Evolutionary conservation across 2,113 vertebrate genomes (phyloP), one percentile per base, ranked within the genome.

Genomic region (Ceratotherium simum): DNA sequence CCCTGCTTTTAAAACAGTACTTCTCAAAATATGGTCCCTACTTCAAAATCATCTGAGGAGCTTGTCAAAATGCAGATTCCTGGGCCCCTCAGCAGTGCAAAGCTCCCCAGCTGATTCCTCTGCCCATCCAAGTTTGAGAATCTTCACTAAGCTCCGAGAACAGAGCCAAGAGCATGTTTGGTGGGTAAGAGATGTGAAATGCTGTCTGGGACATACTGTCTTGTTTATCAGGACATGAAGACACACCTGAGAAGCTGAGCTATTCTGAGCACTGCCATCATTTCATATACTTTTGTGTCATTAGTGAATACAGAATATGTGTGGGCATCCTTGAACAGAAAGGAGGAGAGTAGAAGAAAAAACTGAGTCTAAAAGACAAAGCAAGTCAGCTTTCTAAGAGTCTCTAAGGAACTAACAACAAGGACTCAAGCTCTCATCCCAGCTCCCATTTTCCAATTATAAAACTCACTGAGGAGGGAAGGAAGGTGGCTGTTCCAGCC

Each of bases 201-300:
- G 39, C 65, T 97, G 20, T 94, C 62, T 93, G 58, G 94, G 96
- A 97, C 92, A 97, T 13, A 90, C 27, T 92, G 96, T 92, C 88
- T 96, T 98, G 60, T 94, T 96, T 96, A 94, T 70, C 70, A 94
- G 79, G 80, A 89, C 31, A 33, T 31, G 51, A 90, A 95, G 67
- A 79, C 69, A 91, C 29, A 93, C 56, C 86, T 90, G 20, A 89
- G 90, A 88, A 84, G 65, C 64, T n/a, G 64, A 97, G 96, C 69
- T 95, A 92, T 96, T 94, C 85, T 31, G 58, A 86, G 82, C 62
- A 62, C 65, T 90, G 42, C 54, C 69, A 92, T 92, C 5, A 60
- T 75, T 95, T 87, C 87, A 54, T 70, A 84, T 20, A 91, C 72
- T 65, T 94, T 64, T 70, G 23, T 95, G 94, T 90, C 69, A 83